These are phyloP conservation scores for Drosophila quasianomalipes DNA, from an alignment of 2,888 invertebrate species.

Conservation along the genomic window DNA sequence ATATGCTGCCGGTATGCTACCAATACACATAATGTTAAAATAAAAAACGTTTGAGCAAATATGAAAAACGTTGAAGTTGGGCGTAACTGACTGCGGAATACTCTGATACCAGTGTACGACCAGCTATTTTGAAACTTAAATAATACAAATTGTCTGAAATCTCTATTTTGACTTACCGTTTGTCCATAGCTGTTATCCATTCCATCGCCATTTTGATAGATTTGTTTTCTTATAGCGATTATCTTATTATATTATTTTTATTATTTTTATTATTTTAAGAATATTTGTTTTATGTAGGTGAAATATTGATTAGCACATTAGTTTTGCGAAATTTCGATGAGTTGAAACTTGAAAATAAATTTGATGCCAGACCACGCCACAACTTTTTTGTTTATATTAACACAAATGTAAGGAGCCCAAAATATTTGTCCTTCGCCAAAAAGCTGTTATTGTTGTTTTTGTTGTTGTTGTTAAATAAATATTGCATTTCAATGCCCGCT, in stretches of 20 bases:
- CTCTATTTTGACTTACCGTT: slow-evolving; percentile 84
- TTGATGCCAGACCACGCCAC: slow-evolving; percentile 31
- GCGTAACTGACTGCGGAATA: neutral
- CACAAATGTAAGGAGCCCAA: slow-evolving; percentile 39
- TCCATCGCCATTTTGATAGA: slow-evolving; percentile 86
- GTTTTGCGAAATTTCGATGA: neutral
- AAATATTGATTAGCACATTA: slow-evolving; percentile 6
- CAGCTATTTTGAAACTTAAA: too few relatives aligned
- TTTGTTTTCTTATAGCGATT: slow-evolving; percentile 7
- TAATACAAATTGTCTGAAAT: neutral
- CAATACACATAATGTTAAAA: neutral
- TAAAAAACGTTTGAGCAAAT: neutral
- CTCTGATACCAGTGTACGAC: neutral
- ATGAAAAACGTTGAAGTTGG: neutral
- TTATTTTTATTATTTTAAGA: neutral
- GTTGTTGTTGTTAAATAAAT: slow-evolving; percentile 45
- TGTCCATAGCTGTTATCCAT: slow-evolving; percentile 87
- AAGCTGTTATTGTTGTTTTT: slow-evolving; percentile 8
- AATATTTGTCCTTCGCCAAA: slow-evolving; percentile 39
- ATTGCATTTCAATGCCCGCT: slow-evolving; percentile 44
- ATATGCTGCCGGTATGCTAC: neutral
- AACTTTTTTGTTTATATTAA: slow-evolving; percentile 43
- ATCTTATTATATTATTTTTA: neutral
- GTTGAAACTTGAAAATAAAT: slow-evolving; percentile 18
- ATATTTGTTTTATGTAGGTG: neutral